Base-by-base conservation (phyloP, 1,140 invertebrate species). In the Bicyclus anynana region DNA sequence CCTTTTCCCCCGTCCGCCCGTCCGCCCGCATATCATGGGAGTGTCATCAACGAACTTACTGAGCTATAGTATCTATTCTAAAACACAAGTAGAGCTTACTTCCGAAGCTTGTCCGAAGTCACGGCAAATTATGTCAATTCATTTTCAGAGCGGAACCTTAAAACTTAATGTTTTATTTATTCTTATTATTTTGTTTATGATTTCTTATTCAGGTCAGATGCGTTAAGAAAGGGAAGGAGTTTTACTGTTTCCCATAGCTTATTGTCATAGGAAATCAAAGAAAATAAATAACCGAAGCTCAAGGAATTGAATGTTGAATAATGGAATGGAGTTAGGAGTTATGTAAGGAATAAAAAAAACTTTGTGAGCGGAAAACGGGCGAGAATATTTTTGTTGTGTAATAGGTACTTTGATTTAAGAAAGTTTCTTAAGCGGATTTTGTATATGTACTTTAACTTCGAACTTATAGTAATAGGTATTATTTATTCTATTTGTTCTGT, bases 141-240 rank as follows among this genome's bases (percentile, higher is more conserved):
- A 38, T 21, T 48, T 14, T 10, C 54, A 40, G 16, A 50, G 38
- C 12, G 35, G 14, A 44, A 60, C 23, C 16, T 13, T 44, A 49
- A 60, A 60, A 50, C 35, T 20, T 35, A 42, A 54, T 54, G 44
- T 42, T 18, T 42, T 49, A 54, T 44, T 54, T 54, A 60, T 54
- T 54, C 17, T 37, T 59, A 55, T 49, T 40, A 38, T 37, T 57
- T 33, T 53, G 35, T 53, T 49, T 49, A 35, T 60, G 35, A 54
- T 60, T 60, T 54, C 46, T 60, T 55, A 53, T 60, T 50, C 26
- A 21, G 58, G 52, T 60, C 46, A 29, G 54, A 60, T 60, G 54
- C 46, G 26, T 60, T 50, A 40, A 53, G 46, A 40, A 60, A 54
- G 27, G 46, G 17, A 60, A 50, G 33, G 46, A 50, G 23, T 44